A percentile compares a stretch with the other conserved stretches of the same genome.
Conservation (phyloP, 2,113 vertebrate species). For the Antechinus flavipes region DNA sequence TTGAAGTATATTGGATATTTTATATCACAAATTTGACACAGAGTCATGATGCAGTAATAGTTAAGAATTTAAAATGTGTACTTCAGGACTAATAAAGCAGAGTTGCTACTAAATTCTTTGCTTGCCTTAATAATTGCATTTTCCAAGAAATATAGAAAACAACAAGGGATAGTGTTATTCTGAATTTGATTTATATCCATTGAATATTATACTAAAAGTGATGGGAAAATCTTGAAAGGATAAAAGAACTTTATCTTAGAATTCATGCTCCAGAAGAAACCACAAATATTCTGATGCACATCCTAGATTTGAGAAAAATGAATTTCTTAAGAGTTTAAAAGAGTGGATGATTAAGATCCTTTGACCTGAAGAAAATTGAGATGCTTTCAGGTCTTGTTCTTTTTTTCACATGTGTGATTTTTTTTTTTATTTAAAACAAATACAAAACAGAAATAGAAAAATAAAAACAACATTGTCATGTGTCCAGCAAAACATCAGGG, state of each 20-base stretch:
- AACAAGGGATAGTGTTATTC: neutral
- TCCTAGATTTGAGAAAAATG: neutral
- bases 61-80: neutral
- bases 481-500: too few species aligned
- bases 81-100: neutral
- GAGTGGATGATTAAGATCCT: neutral
- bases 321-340: neutral
- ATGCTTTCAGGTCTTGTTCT: neutral
- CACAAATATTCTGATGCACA: neutral
- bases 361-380: neutral
- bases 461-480: too few species aligned
- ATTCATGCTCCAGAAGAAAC: neutral
- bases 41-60: neutral
- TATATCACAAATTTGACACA: neutral
- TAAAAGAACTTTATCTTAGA: neutral
- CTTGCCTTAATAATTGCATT: neutral
- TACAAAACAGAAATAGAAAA: too few species aligned
- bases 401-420: too few species aligned
- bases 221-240: neutral
- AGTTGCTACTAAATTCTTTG: neutral
- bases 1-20: neutral
- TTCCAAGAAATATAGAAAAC: neutral
- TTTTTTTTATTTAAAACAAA: too few species aligned
- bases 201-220: neutral
- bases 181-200: neutral